Evolutionary conservation across 30 jellyfish, hydroid and myxozoan species (phyloP).

Genomic region (Pseudorhiza aurosa): DNA sequence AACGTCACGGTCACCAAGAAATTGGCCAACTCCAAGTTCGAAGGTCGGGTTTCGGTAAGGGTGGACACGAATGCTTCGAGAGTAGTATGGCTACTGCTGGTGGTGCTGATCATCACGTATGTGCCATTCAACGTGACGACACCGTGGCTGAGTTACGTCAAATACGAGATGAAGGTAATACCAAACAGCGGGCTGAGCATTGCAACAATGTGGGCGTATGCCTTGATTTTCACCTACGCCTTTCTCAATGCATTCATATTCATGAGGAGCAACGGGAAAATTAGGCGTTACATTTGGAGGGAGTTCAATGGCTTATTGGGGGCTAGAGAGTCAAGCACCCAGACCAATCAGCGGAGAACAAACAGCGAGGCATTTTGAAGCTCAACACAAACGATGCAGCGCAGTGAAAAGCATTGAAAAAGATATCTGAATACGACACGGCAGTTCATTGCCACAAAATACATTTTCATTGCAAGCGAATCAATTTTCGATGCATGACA

Average conservation of each 20-base stretch:
- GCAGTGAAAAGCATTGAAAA: too few species aligned
- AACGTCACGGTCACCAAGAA: slow-evolving; percentile 17
- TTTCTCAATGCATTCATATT: slow-evolving; percentile 28
- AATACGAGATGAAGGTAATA: not conserved
- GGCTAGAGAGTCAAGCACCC: not conserved
- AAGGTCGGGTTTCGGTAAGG: slow-evolving; percentile 8
- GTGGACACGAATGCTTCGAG: slow-evolving; percentile 17
- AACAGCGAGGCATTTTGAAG: not conserved
- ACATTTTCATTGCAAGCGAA: too few species aligned
- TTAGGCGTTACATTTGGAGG: slow-evolving; percentile 9
- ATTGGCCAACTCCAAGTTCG: slow-evolving; percentile 33
- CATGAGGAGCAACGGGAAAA: slow-evolving; percentile 16
- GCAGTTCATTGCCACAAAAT: too few species aligned
- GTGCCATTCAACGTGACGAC: slow-evolving; percentile 40
- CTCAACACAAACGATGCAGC: too few species aligned
- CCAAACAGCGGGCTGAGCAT: slow-evolving; percentile 13
- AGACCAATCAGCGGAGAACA: not conserved
- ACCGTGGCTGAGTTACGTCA: slow-evolving; percentile 14
- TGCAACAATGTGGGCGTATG: slow-evolving; percentile 53
- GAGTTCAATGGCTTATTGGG: not conserved
- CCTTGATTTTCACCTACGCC: slow-evolving; percentile 5
- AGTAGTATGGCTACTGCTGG: slow-evolving; percentile 31
- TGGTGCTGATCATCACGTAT: slow-evolving; percentile 5
- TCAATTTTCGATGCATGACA: too few species aligned
- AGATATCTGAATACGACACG: too few species aligned